Evolutionary conservation across 2,888 invertebrate genomes (phyloP).

Genomic region (Esperia sulphurella): DNA sequence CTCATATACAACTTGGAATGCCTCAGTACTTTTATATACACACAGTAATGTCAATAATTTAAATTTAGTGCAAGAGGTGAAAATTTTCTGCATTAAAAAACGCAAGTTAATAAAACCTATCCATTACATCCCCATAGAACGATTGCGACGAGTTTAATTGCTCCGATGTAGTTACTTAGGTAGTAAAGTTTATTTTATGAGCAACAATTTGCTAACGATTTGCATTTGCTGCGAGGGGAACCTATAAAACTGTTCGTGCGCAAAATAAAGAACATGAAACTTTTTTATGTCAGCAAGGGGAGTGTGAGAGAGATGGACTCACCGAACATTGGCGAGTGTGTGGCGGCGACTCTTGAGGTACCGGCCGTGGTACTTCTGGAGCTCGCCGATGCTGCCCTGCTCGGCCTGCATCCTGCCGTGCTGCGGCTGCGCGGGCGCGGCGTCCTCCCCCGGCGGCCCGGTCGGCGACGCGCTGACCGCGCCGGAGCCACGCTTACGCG

Average conservation of each 20-base stretch:
- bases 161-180: slow-evolving; percentile 1
- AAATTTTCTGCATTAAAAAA: background rate
- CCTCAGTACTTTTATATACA: slow-evolving; percentile 1
- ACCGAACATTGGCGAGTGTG: slow-evolving; percentile 96
- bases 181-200: slow-evolving; percentile 6
- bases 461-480: slow-evolving; percentile 46
- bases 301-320: slow-evolving; percentile 73
- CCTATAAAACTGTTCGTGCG: background rate
- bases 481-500: slow-evolving; percentile 71
- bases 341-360: slow-evolving; percentile 92
- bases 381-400: slow-evolving; percentile 93
- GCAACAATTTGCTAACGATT: slow-evolving; percentile 7
- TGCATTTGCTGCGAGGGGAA: slow-evolving; percentile 4
- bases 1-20: background rate
- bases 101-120: background rate
- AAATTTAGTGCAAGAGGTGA: background rate
- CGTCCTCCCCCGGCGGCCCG: slow-evolving; percentile 54
- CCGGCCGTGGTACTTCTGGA: slow-evolving; percentile 92
- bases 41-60: background rate
- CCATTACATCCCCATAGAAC: background rate
- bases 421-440: slow-evolving; percentile 45
- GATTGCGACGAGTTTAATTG: slow-evolving; percentile 1
- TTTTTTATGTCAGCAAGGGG: background rate
- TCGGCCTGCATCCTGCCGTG: slow-evolving; percentile 92
- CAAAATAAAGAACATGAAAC: background rate